phyloP scores from a whole-genome alignment of 1,140 invertebrate species.

The Alviniconcha marisindica region DNA sequence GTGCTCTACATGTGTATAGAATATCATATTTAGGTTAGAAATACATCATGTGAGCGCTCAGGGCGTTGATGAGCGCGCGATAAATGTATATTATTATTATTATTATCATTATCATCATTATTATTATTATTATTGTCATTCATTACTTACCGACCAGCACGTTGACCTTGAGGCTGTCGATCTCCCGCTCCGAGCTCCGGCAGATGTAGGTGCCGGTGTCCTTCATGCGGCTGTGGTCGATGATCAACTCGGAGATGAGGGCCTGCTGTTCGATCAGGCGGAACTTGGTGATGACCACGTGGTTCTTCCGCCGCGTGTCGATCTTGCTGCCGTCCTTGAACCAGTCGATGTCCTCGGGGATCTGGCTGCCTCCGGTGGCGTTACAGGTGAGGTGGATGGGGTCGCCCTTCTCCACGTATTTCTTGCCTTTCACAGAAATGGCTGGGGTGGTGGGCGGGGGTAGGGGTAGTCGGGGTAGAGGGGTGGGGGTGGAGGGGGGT shows the following conservation, averaged over 20 bases:
- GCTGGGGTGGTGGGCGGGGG: background rate
- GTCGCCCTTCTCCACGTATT: constrained; percentile 55
- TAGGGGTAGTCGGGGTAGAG: too few relatives aligned
- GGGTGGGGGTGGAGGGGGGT: background rate
- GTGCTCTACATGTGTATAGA: too few relatives aligned
- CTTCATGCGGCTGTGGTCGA: constrained; percentile 37
- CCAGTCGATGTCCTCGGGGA: constrained; percentile 62
- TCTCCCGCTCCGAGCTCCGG: constrained; percentile 39
- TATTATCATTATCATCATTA: too few relatives aligned
- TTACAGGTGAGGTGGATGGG: constrained; percentile 58
- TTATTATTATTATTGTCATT: too few relatives aligned
- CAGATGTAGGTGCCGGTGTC: constrained; percentile 47
- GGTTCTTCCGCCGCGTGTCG: constrained; percentile 35
- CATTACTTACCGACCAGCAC: constrained; percentile 42
- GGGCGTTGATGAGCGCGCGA: too few relatives aligned
- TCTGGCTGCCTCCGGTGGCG: constrained; percentile 54
- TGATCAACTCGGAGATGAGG: constrained; percentile 44
- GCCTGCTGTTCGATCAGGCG: constrained; percentile 40
- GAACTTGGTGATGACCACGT: constrained; percentile 49
- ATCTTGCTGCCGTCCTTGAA: constrained; percentile 54
- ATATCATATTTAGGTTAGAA: too few relatives aligned
- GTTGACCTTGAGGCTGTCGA: constrained; percentile 39
- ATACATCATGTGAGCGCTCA: too few relatives aligned
- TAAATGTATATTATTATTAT: too few relatives aligned
- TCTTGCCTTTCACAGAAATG: constrained; percentile 50